phyloP scores from a whole-genome alignment of 2,888 invertebrate genomes.

The Globia sparganii region DNA sequence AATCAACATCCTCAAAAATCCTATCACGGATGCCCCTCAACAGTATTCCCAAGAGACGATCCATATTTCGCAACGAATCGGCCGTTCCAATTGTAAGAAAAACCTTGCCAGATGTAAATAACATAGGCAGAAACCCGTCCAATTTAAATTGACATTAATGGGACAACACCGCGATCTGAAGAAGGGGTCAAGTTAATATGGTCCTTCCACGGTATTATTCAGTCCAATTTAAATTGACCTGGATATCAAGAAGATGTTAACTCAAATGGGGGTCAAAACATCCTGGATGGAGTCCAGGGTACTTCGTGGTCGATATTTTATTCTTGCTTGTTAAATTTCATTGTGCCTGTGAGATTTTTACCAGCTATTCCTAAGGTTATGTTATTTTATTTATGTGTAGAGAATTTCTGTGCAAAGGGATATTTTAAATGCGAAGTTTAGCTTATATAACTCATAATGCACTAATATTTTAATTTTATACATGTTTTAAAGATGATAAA shows the following conservation, averaged over 20 bases:
- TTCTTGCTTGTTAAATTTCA: constrained; percentile 86
- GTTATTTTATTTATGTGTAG: constrained; percentile 73
- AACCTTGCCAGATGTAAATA: constrained; percentile 80
- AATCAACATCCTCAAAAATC: constrained; percentile 56
- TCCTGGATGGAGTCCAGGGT: constrained; percentile 72
- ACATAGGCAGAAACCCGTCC: constrained; percentile 65
- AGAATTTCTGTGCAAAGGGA: constrained; percentile 32
- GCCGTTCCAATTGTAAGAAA: constrained; percentile 84
- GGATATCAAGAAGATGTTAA: constrained; percentile 28
- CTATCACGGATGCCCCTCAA: constrained; percentile 69
- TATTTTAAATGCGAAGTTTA: constrained; percentile 2
- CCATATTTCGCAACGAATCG: constrained; percentile 86
- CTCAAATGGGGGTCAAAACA: constrained; percentile 51
- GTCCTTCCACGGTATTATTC: constrained; percentile 29
- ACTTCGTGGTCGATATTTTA: constrained; percentile 85
- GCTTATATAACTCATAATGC: neutral
- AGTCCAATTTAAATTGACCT: constrained; percentile 56
- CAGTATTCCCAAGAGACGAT: constrained; percentile 82
- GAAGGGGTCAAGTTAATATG: constrained; percentile 39
- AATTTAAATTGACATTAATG: constrained; percentile 47
- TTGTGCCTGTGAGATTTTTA: constrained; percentile 79
- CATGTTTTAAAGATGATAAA: neutral
- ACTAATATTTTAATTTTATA: neutral
- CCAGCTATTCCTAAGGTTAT: constrained; percentile 72
- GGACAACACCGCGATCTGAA: constrained; percentile 12